phyloP scores from a whole-genome alignment of 2,797 vertebrate species.

The Falco naumanni region DNA sequence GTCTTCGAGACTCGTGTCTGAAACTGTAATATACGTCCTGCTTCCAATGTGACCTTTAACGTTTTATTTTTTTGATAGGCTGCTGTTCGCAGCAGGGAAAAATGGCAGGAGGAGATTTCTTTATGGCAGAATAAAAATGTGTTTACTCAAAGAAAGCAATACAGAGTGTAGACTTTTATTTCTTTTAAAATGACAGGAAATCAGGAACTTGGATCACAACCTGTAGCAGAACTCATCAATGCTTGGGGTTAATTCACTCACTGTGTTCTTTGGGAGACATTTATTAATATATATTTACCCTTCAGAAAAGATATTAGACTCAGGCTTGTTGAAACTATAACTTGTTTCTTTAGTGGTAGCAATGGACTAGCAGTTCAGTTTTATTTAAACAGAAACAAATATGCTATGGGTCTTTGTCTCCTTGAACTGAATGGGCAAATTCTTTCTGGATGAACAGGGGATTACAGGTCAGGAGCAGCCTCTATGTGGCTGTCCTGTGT shows the following conservation, averaged over 20 bases:
- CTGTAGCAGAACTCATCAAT: neutral
- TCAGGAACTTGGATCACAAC: neutral
- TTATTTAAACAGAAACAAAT: neutral
- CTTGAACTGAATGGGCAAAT: neutral
- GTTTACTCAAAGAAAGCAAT: constrained; percentile 48
- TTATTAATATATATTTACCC: neutral
- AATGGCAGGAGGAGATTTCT: constrained; percentile 40
- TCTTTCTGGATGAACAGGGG: neutral
- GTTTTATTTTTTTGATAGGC: constrained; percentile 35
- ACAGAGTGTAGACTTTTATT: neutral
- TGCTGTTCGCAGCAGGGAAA: constrained; percentile 49
- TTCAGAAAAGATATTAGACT: neutral
- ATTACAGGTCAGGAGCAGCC: neutral
- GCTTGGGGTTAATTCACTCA: neutral
- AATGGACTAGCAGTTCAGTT: neutral
- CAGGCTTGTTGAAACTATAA: neutral
- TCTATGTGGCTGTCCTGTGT: rapidly evolving
- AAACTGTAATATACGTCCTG: neutral
- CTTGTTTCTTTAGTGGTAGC: neutral
- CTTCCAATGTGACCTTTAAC: constrained; percentile 61
- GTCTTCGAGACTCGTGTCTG: neutral
- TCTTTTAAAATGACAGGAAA: constrained; percentile 36
- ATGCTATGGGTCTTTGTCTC: neutral
- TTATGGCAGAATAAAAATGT: constrained; percentile 50
- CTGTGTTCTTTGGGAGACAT: neutral